Evolutionary conservation across 1,140 invertebrate species (phyloP), one percentile per base, ranked within the genome.

Genomic region (Amphibalanus amphitrite): DNA sequence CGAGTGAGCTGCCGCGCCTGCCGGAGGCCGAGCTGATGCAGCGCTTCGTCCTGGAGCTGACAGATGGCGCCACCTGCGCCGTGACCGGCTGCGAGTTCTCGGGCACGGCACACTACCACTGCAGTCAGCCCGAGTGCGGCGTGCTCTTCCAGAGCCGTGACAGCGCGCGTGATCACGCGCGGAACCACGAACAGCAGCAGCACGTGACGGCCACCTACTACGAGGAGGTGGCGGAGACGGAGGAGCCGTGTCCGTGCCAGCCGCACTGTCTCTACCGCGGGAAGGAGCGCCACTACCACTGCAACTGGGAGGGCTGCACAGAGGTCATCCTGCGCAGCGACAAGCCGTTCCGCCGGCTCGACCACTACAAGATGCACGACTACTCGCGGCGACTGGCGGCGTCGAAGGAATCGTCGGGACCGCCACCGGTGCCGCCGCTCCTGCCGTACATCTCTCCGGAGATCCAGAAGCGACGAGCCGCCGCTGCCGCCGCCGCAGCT

Each of bases 351-450:
- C 84, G 88, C 71, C 82, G 92, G 74, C 82, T 95, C 10, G 92
- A 97, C 75, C 93, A 97, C 79, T 93, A 93, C 78, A 89, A 91
- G 75, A 90, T 91, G 75, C 93, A 96, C 77, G 91, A 90, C 76
- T 85, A 84, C 76, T 82, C 83, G 23, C 81, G 81, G 29, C 83
- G 72, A 47, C 59, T 71, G 29, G 23, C 64, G 23, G 17, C 67
- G 3, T 69, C 75, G 1, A 74, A 71, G 72, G 71, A 69, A 72
- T 71, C 69, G 70, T 73, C 67, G 38, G 74, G 28, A 67, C 75
- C 40, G 69, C 72, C 70, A 70, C 72, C 69, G n/a, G 26, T 29
- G 69, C 30, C 26, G 26, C 30, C 26, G 29, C 72, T 28, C 8
- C 67, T 30, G 26, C 28, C 64, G 15, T 28, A 71, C 65, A 1